These are phyloP conservation scores for Chrysina gloriosa DNA, from an alignment of 2,888 invertebrate species.

Conservation along the genomic window DNA sequence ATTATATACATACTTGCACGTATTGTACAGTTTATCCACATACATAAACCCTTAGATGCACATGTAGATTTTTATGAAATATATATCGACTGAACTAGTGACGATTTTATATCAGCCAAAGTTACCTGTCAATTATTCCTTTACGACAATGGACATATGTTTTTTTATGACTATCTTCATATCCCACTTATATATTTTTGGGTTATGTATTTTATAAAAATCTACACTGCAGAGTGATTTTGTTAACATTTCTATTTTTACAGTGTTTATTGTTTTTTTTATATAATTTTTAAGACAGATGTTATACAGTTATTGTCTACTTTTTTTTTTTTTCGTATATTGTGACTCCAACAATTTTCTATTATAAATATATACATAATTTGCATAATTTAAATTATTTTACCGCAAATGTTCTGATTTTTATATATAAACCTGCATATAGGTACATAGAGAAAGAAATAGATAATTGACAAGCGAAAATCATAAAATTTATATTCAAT, in stretches of 20 bases:
- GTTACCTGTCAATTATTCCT: constrained; percentile 51
- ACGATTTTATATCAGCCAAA: constrained; percentile 46
- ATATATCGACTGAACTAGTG: constrained; percentile 21
- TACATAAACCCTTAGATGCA: constrained; percentile 3
- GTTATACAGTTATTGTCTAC: constrained; percentile 30
- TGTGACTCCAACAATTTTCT: constrained; percentile 14
- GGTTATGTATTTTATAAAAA: constrained; percentile 23
- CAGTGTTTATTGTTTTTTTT: constrained; percentile 35
- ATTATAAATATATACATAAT: constrained; percentile 10
- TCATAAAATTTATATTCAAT: neutral
- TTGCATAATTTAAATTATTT: constrained; percentile 6
- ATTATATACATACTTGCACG: constrained; percentile 36
- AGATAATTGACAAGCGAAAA: constrained; percentile 6
- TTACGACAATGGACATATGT: constrained; percentile 51
- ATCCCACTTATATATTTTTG: neutral
- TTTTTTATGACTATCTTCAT: constrained; percentile 41
- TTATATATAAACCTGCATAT: neutral
- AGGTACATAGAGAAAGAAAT: neutral
- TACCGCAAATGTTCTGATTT: constrained; percentile 1
- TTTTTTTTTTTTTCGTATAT: constrained; percentile 28
- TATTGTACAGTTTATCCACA: constrained; percentile 34
- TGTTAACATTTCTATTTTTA: constrained; percentile 33
- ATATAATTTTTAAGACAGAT: constrained; percentile 34
- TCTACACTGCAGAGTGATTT: constrained; percentile 23
- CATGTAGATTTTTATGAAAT: constrained; percentile 31